phyloP scores from a whole-genome alignment of 2,797 vertebrate genomes.

The Vespertilio murinus region DNA sequence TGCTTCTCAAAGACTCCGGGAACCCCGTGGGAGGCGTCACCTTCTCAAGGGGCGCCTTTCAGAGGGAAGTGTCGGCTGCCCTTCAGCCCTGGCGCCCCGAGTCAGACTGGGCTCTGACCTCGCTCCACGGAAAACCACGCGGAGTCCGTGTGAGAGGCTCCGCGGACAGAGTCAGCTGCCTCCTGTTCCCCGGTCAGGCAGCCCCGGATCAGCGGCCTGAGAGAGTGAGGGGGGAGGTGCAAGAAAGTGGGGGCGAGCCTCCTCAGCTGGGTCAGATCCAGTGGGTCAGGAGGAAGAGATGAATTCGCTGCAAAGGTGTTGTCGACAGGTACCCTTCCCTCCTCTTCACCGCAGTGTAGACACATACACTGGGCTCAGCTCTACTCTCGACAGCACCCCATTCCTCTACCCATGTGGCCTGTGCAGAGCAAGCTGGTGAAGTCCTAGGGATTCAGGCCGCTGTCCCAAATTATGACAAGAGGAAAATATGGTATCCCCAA shows the following conservation, averaged over 20 bases:
- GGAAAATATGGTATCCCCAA: not conserved
- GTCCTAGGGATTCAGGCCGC: not conserved
- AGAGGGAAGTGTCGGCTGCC: not conserved
- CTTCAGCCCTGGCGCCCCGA: not conserved
- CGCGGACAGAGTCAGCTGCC: not conserved
- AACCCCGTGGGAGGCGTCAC: not conserved
- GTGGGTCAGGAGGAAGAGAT: not conserved
- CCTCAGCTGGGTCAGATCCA: not conserved
- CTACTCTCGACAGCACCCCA: not conserved
- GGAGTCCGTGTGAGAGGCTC: not conserved
- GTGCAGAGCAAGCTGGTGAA: not conserved
- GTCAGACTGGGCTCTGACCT: not conserved
- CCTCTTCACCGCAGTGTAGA: not conserved
- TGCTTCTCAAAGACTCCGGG: not conserved
- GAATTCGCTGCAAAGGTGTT: not conserved
- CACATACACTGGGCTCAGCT: not conserved
- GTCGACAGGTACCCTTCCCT: not conserved
- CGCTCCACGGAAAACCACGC: too few relatives aligned
- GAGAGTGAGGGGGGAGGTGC: too few relatives aligned
- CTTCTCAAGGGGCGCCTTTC: not conserved
- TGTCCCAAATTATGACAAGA: not conserved
- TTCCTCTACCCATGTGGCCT: not conserved
- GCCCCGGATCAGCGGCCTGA: not conserved
- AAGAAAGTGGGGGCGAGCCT: not conserved
- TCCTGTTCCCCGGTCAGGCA: not conserved